phyloP scores from a whole-genome alignment of 1,140 invertebrate species.

The Helicoverpa zea region DNA sequence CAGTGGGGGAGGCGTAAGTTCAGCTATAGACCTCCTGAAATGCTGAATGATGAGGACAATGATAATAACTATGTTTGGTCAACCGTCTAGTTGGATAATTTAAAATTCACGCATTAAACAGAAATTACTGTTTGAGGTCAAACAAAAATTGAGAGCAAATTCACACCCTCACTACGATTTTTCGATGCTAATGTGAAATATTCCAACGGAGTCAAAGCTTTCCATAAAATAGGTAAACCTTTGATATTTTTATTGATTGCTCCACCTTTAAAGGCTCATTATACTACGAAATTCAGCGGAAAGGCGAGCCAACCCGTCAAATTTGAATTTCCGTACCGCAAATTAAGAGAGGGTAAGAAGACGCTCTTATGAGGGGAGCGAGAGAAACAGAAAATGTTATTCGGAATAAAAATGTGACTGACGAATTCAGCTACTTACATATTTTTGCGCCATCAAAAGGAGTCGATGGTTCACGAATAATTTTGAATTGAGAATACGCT shows the following conservation, averaged over 20 bases:
- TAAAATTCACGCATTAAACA: too few relatives aligned
- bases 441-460: slow-evolving; percentile 83
- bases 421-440: slow-evolving; percentile 83
- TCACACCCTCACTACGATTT: not conserved
- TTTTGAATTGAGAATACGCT: slow-evolving; percentile 86
- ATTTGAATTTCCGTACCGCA: slow-evolving; percentile 84
- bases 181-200: slow-evolving; percentile 40
- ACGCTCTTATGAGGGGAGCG: not conserved
- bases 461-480: slow-evolving; percentile 79
- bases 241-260: slow-evolving; percentile 78
- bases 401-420: slow-evolving; percentile 78
- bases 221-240: slow-evolving; percentile 58
- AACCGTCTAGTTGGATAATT: too few relatives aligned
- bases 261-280: slow-evolving; percentile 82
- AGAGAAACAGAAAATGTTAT: slow-evolving; percentile 67
- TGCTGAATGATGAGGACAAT: not conserved
- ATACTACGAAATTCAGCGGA: slow-evolving; percentile 83
- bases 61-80: not conserved
- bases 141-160: not conserved
- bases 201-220: slow-evolving; percentile 50
- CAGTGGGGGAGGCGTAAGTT: too few relatives aligned
- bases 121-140: not conserved
- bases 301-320: slow-evolving; percentile 82
- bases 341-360: slow-evolving; percentile 63
- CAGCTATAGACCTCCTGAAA: too few relatives aligned